Evolutionary conservation across 2,797 vertebrate species (phyloP).

Genomic region (Odontamblyopus rebecca): DNA sequence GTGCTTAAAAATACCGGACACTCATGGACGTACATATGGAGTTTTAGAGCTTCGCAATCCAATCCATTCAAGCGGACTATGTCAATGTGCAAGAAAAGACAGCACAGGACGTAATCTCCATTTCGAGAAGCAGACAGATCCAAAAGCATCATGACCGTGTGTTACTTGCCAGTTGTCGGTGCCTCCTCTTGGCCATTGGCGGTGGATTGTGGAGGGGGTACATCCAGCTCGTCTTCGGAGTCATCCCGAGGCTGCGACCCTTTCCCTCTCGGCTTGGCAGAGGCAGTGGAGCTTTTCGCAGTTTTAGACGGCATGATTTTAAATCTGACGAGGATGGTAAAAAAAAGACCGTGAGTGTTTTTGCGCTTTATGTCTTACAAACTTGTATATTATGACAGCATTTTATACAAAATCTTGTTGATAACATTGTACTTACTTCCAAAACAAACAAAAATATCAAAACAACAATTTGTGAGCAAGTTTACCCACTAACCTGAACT

Average conservation of each 20-base stretch:
- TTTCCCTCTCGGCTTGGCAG: conserved; percentile 72
- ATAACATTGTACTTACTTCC: background rate
- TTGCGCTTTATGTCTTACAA: background rate
- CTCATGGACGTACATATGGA: conserved; percentile 58
- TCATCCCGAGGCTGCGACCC: conserved; percentile 77
- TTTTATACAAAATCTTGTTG: background rate
- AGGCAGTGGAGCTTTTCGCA: conserved; percentile 84
- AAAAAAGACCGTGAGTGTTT: conserved; percentile 19
- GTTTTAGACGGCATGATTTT: conserved; percentile 86
- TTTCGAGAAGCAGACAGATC: conserved; percentile 69
- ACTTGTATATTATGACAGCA: background rate
- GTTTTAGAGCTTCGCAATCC: conserved; percentile 50
- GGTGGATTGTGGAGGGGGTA: conserved; percentile 70
- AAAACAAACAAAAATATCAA: conserved; percentile 21
- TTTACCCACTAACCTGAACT: background rate
- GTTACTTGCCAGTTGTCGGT: conserved; percentile 80
- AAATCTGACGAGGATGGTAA: conserved; percentile 68
- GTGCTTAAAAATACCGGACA: conserved; percentile 53
- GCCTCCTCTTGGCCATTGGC: conserved; percentile 74
- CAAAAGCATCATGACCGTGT: conserved; percentile 74
- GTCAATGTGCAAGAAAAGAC: conserved; percentile 43
- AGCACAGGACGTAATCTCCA: conserved; percentile 53
- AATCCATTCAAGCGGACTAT: conserved; percentile 56
- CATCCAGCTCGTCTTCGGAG: conserved; percentile 78
- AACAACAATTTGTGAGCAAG: background rate